A percentile compares a stretch with the other conserved stretches of the same genome.
phyloP scores from a whole-genome alignment of 2,797 vertebrate genomes.

The Acanthornis magna region DNA sequence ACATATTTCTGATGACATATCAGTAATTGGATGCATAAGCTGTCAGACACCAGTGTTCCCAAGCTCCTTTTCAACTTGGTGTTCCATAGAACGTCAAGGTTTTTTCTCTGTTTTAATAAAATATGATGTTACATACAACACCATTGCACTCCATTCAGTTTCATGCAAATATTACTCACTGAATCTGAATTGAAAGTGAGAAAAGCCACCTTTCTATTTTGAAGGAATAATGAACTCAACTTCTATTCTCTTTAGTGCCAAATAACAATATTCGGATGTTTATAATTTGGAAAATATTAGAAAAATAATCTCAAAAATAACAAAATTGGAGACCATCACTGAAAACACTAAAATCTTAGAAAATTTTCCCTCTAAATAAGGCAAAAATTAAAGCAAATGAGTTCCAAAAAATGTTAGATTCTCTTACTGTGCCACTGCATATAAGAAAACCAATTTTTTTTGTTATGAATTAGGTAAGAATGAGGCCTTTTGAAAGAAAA shows the following conservation, averaged over 20 bases:
- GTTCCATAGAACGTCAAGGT: background rate
- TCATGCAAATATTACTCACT: background rate
- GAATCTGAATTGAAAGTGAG: background rate
- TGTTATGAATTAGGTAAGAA: background rate
- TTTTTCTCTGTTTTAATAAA: conserved; percentile 17
- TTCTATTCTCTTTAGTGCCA: background rate
- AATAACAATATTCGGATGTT: background rate
- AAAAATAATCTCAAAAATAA: background rate
- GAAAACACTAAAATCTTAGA: background rate
- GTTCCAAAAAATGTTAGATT: background rate
- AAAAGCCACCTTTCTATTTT: background rate
- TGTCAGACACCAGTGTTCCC: conserved; percentile 48
- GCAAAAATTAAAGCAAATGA: background rate
- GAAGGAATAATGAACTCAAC: background rate
- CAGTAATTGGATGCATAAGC: conserved; percentile 68
- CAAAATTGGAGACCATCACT: background rate
- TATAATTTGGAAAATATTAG: background rate
- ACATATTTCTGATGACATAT: conserved; percentile 61
- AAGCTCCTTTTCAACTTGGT: conserved; percentile 48
- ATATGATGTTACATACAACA: background rate
- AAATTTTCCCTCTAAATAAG: background rate
- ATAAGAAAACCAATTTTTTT: background rate
- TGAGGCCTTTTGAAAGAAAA: background rate
- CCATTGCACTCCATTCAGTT: background rate
- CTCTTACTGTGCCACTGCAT: background rate